Base-by-base conservation (phyloP, 2,113 vertebrate species). In the Eleginops maclovinus region DNA sequence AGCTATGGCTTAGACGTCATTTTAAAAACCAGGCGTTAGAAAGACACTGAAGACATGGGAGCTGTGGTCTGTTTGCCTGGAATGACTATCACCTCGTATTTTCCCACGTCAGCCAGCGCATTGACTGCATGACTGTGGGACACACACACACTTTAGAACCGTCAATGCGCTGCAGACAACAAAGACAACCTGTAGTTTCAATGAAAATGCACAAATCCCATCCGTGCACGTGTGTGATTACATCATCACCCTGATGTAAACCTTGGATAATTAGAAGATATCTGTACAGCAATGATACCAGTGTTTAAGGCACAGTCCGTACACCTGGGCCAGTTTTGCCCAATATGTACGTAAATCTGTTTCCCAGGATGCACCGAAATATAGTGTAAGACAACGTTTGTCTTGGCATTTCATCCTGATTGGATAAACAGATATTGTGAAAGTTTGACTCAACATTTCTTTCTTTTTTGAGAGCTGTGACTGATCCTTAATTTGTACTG, bases 271-370 rank as follows among this genome's bases (percentile, higher is more conserved):
- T 36, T 8, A 70, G 47, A 28, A 51, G 0, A 53, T 67, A 70
- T 78, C 55, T 64, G 44, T 77, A 63, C 58, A 84, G 72, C 72
- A 75, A 68, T 69, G 71, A 75, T 61, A 82, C 15, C 50, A 80
- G 83, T 82, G 81, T 85, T 85, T 91, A 93, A 94, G 93, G 93
- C 93, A 94, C 93, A 86, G 70, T 76, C 68, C 73, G 69, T 73
- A 77, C 72, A 63, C 70, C 66, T 41, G 80, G 53, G 63, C 63
- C 69, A 31, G 61, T 78, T 66, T 72, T 74, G 73, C 82, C 26
- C n/a, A 64, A 49, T 31, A 70, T 55, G 4, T 14, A 17, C 28
- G 22, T 46, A 47, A 77, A 79, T 56, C 26, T 76, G 54, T 50
- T 19, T 72, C 28, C 21, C 19, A 46, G 21, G 46, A 61, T 47